Conservation (phyloP, 2,797 vertebrate species). For the Neosilurus hyrtlii region DNA sequence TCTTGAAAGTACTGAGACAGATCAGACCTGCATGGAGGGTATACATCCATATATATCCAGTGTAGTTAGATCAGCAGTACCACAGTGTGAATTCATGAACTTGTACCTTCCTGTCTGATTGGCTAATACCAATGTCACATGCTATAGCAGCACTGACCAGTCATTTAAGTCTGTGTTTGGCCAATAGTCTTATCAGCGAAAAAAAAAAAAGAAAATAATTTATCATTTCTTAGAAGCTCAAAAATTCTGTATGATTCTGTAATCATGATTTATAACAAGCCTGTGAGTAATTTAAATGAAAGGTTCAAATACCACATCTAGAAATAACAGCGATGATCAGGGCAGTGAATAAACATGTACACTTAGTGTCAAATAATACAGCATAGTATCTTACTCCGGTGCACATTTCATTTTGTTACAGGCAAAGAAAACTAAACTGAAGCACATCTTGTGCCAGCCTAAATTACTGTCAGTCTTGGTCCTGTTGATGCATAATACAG, state of each 20-base stretch:
- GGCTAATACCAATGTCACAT: neutral
- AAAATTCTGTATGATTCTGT: neutral
- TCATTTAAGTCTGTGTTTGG: neutral
- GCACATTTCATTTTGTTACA: constrained; percentile 53
- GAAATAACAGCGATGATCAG: constrained; percentile 21
- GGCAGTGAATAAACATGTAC: constrained; percentile 14
- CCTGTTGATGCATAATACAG: constrained; percentile 58
- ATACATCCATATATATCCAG: neutral
- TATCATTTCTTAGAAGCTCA: constrained; percentile 5
- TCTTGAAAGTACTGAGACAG: no score
- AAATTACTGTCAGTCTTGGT: constrained; percentile 61
- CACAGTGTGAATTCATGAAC: neutral
- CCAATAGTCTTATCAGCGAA: neutral
- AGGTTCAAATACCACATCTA: constrained; percentile 22
- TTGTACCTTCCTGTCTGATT: neutral
- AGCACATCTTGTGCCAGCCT: constrained; percentile 60
- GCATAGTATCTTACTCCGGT: constrained; percentile 37
- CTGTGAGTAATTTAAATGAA: constrained; percentile 21
- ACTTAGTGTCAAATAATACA: constrained; percentile 22
- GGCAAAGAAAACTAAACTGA: constrained; percentile 50
- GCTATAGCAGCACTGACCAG: neutral
- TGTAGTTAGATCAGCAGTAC: constrained; percentile 7
- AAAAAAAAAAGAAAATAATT: neutral
- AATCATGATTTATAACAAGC: constrained; percentile 7
- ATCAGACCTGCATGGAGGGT: constrained; percentile 1